Evolutionary conservation across 2,888 invertebrate genomes (phyloP).

Genomic region (Pecten maximus): DNA sequence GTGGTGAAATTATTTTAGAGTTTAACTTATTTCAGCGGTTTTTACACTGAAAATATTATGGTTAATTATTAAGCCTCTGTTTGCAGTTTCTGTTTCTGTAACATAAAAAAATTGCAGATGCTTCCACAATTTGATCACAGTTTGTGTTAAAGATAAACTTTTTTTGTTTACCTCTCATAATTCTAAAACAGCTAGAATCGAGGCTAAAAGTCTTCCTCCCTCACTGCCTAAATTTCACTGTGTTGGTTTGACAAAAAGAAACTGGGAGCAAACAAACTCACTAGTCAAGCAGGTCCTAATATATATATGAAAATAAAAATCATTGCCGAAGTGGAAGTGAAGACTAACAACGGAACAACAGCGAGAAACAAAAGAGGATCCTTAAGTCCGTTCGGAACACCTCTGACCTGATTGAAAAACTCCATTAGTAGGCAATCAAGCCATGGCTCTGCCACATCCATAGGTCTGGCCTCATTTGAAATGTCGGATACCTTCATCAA

Average conservation of each 20-base stretch:
- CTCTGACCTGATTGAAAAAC: constrained; percentile 80
- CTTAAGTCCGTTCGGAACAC: neutral
- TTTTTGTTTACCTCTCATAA: too few relatives aligned
- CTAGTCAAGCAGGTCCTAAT: neutral
- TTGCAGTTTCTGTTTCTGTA: too few relatives aligned
- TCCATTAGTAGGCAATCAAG: constrained; percentile 88
- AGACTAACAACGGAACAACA: neutral
- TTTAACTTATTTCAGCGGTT: too few relatives aligned
- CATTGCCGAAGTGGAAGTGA: neutral
- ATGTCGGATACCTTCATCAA: constrained; percentile 93
- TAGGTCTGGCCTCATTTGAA: constrained; percentile 91
- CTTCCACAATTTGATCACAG: too few relatives aligned
- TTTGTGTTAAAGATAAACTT: too few relatives aligned
- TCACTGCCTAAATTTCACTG: neutral
- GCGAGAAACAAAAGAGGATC: neutral
- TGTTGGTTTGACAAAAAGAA: constrained; percentile 10
- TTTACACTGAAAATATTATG: too few relatives aligned
- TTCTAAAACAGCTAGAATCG: too few relatives aligned
- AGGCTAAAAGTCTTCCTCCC: too few relatives aligned
- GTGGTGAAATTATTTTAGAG: too few relatives aligned
- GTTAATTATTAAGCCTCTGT: too few relatives aligned
- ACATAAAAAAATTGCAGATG: too few relatives aligned
- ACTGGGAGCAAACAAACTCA: constrained; percentile 10
- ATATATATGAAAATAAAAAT: neutral
- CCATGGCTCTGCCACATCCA: constrained; percentile 93